These are phyloP conservation scores for Morone chrysops DNA, from an alignment of 2,113 vertebrate genomes.

Conservation along the genomic window DNA sequence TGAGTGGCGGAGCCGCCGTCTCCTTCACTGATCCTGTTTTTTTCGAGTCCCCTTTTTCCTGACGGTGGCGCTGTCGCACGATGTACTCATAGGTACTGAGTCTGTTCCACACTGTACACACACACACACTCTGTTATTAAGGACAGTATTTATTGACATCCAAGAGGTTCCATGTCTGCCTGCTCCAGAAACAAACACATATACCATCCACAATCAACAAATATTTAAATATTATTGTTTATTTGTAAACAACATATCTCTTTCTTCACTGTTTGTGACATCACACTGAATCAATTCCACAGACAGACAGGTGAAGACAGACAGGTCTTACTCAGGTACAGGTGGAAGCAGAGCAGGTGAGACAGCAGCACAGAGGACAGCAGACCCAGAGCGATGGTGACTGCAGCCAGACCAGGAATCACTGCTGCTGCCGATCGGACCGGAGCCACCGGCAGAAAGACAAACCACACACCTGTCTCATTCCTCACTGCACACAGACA, in stretches of 20 bases:
- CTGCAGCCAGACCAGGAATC: conserved; percentile 87
- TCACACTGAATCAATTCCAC: too few relatives aligned
- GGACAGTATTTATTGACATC: too few relatives aligned
- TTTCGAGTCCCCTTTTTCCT: conserved; percentile 81
- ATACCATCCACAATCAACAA: too few relatives aligned
- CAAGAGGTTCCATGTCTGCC: too few relatives aligned
- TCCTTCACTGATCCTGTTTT: conserved; percentile 73
- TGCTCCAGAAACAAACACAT: too few relatives aligned
- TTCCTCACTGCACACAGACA: conserved; percentile 82
- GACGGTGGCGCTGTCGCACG: conserved; percentile 90
- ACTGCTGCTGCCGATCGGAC: conserved; percentile 86
- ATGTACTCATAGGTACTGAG: conserved; percentile 97
- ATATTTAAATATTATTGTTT: too few relatives aligned
- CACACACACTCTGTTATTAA: neutral
- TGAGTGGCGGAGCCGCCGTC: conserved; percentile 73
- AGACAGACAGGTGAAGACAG: too few relatives aligned
- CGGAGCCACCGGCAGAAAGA: conserved; percentile 92
- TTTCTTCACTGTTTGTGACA: too few relatives aligned
- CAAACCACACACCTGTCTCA: conserved; percentile 89
- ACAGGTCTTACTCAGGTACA: conserved; percentile 92
- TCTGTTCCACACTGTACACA: conserved; percentile 93
- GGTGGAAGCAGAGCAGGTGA: conserved; percentile 94
- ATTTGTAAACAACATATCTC: too few relatives aligned
- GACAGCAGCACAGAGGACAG: conserved; percentile 88
- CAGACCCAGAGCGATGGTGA: conserved; percentile 89